Evolutionary conservation across 2,113 vertebrate species (phyloP).

Genomic region (Crotalus horridus): DNA sequence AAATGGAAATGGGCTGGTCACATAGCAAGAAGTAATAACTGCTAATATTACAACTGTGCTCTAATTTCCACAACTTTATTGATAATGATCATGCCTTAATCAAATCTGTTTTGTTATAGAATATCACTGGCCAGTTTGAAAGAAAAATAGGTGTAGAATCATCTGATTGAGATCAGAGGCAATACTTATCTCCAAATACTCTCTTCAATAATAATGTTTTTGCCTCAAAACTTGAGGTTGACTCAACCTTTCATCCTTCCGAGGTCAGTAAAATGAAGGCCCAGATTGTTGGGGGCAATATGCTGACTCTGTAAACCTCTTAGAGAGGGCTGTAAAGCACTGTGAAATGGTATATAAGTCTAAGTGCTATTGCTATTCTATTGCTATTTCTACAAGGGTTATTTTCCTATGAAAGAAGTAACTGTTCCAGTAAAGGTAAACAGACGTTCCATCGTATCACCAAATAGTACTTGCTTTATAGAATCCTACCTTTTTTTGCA

Average conservation of each 20-base stretch:
- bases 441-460: constrained; percentile 57
- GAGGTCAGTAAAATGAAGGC: neutral
- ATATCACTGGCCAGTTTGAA: neutral
- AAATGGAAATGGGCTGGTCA: too few relatives aligned
- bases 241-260: neutral
- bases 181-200: neutral
- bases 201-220: neutral
- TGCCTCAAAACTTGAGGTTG: neutral
- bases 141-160: neutral
- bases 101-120: neutral
- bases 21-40: too few relatives aligned
- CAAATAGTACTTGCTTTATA: constrained; percentile 57
- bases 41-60: neutral
- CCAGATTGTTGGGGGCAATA: neutral
- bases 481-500: constrained; percentile 53
- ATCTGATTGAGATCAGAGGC: neutral
- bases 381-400: constrained; percentile 14
- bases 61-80: neutral
- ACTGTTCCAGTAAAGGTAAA: constrained; percentile 23
- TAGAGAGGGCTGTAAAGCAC: neutral
- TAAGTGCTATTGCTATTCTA: neutral
- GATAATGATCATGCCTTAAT: neutral
- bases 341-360: too few relatives aligned
- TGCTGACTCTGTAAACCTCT: neutral
- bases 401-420: constrained; percentile 44